Conservation (phyloP, 2,113 vertebrate species). For the Mirounga angustirostris region DNA sequence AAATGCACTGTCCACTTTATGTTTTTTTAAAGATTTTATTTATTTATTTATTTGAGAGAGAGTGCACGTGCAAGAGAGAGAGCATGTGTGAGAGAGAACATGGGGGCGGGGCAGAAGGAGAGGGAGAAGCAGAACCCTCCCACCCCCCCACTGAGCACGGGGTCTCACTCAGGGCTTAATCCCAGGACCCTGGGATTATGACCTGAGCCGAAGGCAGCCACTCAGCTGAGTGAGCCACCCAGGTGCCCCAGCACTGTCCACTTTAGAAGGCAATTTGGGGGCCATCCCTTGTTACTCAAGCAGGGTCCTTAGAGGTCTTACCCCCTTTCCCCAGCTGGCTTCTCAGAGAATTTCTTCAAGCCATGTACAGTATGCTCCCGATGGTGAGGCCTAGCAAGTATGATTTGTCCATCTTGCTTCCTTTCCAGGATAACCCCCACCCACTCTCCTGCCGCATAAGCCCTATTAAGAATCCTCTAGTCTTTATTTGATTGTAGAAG, state of each 20-base stretch:
- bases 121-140: not conserved
- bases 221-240: not conserved
- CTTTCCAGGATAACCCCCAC: not conserved
- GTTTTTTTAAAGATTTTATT: not conserved
- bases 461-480: not conserved
- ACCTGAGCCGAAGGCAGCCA: not conserved
- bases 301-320: not conserved
- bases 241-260: not conserved
- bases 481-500: not conserved
- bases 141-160: not conserved
- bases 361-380: rapidly evolving
- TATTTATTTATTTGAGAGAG: not conserved
- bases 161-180: not conserved
- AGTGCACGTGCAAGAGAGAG: not conserved
- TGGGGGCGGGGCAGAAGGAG: not conserved
- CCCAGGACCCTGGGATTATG: not conserved
- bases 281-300: not conserved
- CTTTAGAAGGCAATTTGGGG: not conserved
- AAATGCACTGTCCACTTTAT: not conserved
- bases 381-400: not conserved
- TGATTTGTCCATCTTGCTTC: not conserved
- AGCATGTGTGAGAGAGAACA: not conserved
- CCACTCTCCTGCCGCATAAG: not conserved
- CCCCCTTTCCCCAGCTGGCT: not conserved
- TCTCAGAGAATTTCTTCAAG: not conserved